phyloP scores from a whole-genome alignment of 2,113 vertebrate species.

The Murina feae region DNA sequence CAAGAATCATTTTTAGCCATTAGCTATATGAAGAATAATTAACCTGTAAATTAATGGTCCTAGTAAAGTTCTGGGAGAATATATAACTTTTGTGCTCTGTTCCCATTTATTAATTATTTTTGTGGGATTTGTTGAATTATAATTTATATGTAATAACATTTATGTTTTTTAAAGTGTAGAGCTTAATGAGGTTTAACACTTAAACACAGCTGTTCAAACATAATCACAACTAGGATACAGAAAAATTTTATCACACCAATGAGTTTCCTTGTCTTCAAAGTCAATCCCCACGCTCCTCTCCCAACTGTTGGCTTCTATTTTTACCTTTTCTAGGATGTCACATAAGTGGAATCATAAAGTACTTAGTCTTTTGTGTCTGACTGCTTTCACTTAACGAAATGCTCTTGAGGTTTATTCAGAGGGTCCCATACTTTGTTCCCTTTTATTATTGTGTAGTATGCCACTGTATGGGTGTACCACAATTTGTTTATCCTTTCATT shows the following conservation, averaged over 20 bases:
- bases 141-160: too few relatives aligned
- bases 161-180: too few relatives aligned
- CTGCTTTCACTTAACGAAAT: background rate
- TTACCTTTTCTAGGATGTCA: background rate
- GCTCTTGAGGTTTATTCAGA: background rate
- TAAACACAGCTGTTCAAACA: background rate
- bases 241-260: background rate
- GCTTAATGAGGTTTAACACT: background rate
- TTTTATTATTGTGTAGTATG: background rate
- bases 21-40: background rate
- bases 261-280: background rate
- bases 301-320: background rate
- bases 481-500: background rate
- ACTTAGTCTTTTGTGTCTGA: background rate
- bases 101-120: background rate
- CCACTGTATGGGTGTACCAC: background rate
- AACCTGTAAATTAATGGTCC: background rate
- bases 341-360: too few relatives aligned
- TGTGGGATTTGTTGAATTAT: background rate
- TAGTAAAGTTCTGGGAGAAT: background rate
- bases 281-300: background rate
- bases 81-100: background rate
- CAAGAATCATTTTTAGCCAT: background rate
- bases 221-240: background rate
- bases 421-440: background rate